Base-by-base conservation (phyloP, 2,888 invertebrate species). In the Ctena decussata region DNA sequence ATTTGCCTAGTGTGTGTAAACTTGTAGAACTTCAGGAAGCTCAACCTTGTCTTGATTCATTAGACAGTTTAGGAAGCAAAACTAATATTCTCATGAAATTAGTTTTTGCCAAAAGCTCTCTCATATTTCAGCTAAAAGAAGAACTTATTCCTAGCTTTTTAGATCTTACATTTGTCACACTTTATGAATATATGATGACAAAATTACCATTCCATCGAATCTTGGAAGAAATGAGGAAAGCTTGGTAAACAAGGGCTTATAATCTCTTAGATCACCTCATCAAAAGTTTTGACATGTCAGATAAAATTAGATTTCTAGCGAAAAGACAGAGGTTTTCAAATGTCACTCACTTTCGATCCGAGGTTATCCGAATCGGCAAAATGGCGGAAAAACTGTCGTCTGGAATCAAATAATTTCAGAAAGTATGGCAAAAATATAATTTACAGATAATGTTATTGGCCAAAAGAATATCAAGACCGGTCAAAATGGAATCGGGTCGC, bases 351-450 rank as follows among this genome's bases (percentile, higher is more conserved):
- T 65, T 65, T 65, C 65, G 18, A 35, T 35, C 35, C 65, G 21
- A 65, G 65, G 65, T 65, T 65, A 65, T 65, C 65, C 65, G 65
- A 65, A 30, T 65, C 35, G 65, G 65, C 65, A 65, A 65, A 1
- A 65, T 65, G 65, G 65, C 65, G 65, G 65, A 65, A 65, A 65
- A 65, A 35, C 65, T 65, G 65, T 65, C 65, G 65, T 65, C 65
- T 65, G 65, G 30, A 6, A 65, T 65, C 65, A 65, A 65, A 65
- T 65, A 35, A 65, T 65, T 65, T 35, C 65, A 35, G 32, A 65
- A 65, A 65, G 30, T 65, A 35, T 35, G 65, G 65, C 32, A 65
- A 41, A 65, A 65, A 65, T 30, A 65, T 65, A 65, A 65, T 65
- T 65, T 65, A 6, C 3, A 65, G 65, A 65, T 65, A 65, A 32